Conservation (phyloP, 2,113 vertebrate species). For the Ptychochromis oligacanthus region DNA sequence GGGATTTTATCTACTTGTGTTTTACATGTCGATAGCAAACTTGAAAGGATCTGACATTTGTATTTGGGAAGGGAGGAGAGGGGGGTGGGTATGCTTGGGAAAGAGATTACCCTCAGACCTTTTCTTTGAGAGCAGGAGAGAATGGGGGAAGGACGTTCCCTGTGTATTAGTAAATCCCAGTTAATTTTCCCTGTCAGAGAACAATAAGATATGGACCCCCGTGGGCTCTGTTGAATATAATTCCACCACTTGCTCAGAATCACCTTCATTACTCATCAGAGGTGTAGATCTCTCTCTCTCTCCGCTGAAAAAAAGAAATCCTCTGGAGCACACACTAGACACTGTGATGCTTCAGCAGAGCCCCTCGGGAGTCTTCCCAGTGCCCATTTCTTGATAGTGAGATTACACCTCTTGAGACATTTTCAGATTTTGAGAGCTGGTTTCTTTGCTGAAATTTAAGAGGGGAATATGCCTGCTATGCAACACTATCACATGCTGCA, state of each 20-base stretch:
- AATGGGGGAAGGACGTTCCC: slow-evolving; percentile 37
- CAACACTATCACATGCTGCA: background rate
- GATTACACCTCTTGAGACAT: slow-evolving; percentile 44
- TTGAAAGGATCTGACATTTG: slow-evolving; percentile 45
- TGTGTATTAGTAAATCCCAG: slow-evolving; percentile 78
- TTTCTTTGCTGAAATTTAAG: slow-evolving; percentile 29
- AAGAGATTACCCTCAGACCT: slow-evolving; percentile 61
- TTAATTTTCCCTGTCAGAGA: slow-evolving; percentile 78
- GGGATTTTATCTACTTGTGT: slow-evolving; percentile 38
- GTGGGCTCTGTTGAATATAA: slow-evolving; percentile 69
- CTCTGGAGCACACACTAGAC: background rate
- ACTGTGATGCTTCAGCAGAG: slow-evolving; percentile 12
- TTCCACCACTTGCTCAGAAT: slow-evolving; percentile 70
- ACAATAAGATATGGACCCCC: slow-evolving; percentile 75
- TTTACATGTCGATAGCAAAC: slow-evolving; percentile 52
- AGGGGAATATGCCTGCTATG: slow-evolving; percentile 21
- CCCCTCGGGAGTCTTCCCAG: slow-evolving; percentile 17
- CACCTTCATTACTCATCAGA: slow-evolving; percentile 75
- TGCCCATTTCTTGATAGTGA: slow-evolving; percentile 20
- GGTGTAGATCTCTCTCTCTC: slow-evolving; percentile 56
- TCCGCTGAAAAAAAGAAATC: background rate
- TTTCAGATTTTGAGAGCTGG: slow-evolving; percentile 37
- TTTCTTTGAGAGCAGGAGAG: slow-evolving; percentile 46
- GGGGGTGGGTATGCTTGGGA: slow-evolving; percentile 22
- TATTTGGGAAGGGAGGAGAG: background rate